Conservation (phyloP, 2,888 invertebrate genomes). For the Rapana venosa region DNA sequence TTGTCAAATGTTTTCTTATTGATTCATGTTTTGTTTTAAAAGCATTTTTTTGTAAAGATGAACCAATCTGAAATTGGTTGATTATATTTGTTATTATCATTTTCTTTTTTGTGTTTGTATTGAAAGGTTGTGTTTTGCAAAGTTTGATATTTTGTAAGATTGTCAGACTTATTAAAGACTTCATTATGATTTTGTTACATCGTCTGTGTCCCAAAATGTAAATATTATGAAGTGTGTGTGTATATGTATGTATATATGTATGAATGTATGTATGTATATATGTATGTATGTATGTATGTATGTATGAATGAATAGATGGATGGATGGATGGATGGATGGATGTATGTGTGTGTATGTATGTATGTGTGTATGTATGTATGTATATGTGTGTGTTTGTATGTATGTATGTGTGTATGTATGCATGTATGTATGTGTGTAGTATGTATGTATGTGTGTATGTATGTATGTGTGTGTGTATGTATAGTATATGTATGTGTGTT, state of each 20-base stretch:
- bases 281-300: constrained; percentile 19
- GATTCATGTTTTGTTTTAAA: too few species aligned
- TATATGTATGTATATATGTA: neutral
- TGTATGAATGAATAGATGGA: neutral
- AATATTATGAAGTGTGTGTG: neutral
- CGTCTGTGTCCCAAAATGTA: too few species aligned
- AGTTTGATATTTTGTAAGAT: too few species aligned
- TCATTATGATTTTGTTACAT: too few species aligned
- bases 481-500: neutral
- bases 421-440: neutral
- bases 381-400: neutral
- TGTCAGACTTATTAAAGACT: too few species aligned
- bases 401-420: neutral
- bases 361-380: neutral
- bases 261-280: neutral
- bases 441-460: neutral
- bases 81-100: too few species aligned
- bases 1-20: too few species aligned
- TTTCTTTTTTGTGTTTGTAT: too few species aligned
- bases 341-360: constrained; percentile 14
- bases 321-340: neutral
- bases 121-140: too few species aligned
- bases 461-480: neutral
- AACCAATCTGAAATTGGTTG: too few species aligned
- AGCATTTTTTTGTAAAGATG: too few species aligned